Evolutionary conservation across 2,888 invertebrate species (phyloP).

Genomic region (Agrotis exclamationis): DNA sequence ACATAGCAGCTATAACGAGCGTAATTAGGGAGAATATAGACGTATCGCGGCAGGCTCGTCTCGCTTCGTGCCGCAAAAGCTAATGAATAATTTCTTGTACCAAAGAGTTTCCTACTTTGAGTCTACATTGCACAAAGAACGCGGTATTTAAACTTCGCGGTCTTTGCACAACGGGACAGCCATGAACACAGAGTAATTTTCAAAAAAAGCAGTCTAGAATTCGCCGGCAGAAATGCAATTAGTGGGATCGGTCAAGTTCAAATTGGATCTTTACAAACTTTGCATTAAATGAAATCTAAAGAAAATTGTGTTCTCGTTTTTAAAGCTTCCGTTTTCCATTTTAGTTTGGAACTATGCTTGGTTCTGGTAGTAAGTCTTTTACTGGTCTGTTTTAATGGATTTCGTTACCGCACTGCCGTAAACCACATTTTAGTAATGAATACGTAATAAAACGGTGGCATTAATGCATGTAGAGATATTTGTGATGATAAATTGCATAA

Average conservation of each 20-base stretch:
- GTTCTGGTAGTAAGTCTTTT: constrained; percentile 23
- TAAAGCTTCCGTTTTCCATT: constrained; percentile 20
- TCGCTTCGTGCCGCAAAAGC: constrained; percentile 61
- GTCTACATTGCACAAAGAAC: constrained; percentile 67
- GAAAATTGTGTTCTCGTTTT: constrained; percentile 42
- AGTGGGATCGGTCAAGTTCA: constrained; percentile 63
- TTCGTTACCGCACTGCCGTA: constrained; percentile 30
- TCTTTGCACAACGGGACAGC: constrained; percentile 33
- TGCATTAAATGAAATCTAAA: constrained; percentile 54
- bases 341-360: constrained; percentile 28
- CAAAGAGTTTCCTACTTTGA: constrained; percentile 75
- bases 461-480: constrained; percentile 24
- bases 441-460: constrained; percentile 31
- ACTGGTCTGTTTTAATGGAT: constrained; percentile 43
- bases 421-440: constrained; percentile 46
- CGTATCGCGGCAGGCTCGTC: constrained; percentile 49
- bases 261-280: constrained; percentile 61
- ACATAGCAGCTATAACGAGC: constrained; percentile 16
- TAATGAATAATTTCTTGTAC: constrained; percentile 80
- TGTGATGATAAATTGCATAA: constrained; percentile 1
- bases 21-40: constrained; percentile 57
- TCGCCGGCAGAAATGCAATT: constrained; percentile 57
- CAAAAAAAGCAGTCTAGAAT: constrained; percentile 51
- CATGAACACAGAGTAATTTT: constrained; percentile 43
- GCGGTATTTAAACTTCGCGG: constrained; percentile 66